Evolutionary conservation across 1,140 invertebrate species (phyloP).

Genomic region (Brachionus manjavacas): DNA sequence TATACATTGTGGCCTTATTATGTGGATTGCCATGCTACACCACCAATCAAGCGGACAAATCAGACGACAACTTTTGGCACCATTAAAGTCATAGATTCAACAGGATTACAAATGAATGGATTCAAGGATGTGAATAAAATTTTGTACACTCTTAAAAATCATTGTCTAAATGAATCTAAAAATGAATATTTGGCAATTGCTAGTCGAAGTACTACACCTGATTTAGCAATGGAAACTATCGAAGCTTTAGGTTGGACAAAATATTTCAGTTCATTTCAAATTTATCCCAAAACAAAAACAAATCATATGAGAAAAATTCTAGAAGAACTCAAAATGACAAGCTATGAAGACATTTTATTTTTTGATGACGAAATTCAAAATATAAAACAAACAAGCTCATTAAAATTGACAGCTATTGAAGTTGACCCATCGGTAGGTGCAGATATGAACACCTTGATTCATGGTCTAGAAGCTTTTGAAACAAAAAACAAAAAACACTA

Average conservation of each 20-base stretch:
- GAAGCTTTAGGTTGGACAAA: background rate
- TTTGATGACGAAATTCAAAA: slow-evolving; percentile 27
- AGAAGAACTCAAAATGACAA: background rate
- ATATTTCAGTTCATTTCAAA: slow-evolving; percentile 42
- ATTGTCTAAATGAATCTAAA: background rate
- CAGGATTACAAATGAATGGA: background rate
- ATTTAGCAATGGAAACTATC: slow-evolving; percentile 29
- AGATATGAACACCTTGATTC: background rate
- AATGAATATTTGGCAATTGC: slow-evolving; percentile 14
- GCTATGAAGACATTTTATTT: slow-evolving; percentile 14
- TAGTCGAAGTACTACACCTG: slow-evolving; percentile 5
- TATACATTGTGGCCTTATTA: slow-evolving; percentile 40
- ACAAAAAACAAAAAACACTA: background rate
- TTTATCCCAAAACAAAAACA: slow-evolving; percentile 22
- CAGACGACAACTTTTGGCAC: background rate
- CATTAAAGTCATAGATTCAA: background rate
- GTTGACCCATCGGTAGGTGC: background rate
- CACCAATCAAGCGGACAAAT: background rate
- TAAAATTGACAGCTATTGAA: background rate
- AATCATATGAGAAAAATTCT: slow-evolving; percentile 17
- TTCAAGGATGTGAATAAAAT: slow-evolving; percentile 26
- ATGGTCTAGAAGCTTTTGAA: background rate
- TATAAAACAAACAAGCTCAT: background rate
- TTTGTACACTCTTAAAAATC: slow-evolving; percentile 13
- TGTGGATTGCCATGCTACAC: slow-evolving; percentile 15